A percentile compares a stretch with the other conserved stretches of the same genome.
phyloP scores from a whole-genome alignment of 2,113 vertebrate species.

The Eudorcas thomsonii region DNA sequence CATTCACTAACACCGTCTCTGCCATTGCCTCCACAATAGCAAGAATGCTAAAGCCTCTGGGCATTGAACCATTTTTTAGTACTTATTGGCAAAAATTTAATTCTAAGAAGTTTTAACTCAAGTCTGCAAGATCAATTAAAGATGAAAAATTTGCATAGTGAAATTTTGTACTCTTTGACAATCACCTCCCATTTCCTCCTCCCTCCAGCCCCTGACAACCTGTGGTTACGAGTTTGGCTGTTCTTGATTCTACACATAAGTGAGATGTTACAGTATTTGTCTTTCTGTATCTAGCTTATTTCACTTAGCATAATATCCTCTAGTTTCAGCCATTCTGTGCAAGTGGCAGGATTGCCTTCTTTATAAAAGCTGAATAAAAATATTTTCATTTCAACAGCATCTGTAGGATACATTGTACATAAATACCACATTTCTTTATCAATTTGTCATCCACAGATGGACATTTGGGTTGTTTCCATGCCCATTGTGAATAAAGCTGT shows the following conservation, averaged over 20 bases:
- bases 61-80: neutral
- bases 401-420: neutral
- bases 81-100: slow-evolving; percentile 20
- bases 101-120: slow-evolving; percentile 47
- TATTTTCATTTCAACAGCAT: neutral
- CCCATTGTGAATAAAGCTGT: neutral
- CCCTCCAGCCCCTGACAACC: neutral
- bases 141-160: neutral
- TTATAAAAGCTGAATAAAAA: neutral
- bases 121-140: slow-evolving; percentile 27
- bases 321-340: neutral
- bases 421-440: neutral
- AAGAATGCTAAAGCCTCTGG: neutral
- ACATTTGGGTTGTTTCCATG: neutral
- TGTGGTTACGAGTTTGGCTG: neutral
- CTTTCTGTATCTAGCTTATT: neutral
- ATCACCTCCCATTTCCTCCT: neutral
- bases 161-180: neutral
- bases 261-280: neutral
- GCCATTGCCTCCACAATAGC: neutral
- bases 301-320: neutral
- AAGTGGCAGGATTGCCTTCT: neutral
- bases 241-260: neutral
- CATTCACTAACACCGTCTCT: neutral
- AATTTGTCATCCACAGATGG: neutral